Base-by-base conservation (phyloP, 1,140 invertebrate genomes). In the Grapholita molesta region DNA sequence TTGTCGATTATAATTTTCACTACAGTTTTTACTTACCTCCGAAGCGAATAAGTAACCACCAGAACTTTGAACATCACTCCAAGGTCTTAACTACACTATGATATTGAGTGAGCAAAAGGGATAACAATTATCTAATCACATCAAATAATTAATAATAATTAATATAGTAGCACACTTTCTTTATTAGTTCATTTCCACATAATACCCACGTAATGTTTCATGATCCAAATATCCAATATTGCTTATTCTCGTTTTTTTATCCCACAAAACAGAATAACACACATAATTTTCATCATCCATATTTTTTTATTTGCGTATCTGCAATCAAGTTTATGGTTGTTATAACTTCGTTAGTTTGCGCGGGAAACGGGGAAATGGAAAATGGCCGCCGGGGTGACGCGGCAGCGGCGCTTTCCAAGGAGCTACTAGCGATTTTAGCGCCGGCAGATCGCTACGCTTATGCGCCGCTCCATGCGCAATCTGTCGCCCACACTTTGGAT, bases 401-500 rank as follows among this genome's bases (percentile, higher is more conserved):
- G 68, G 55, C 69, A 69, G 68, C 76, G 71, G 57, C 75, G 81
- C 72, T 76, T 71, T 74, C 83, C 73, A 69, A 70, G 66, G 38
- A 66, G 66, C 68, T 77, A 85, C 81, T 85, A 85, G 79, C 74
- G 69, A 33, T 53, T 38, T 66, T 52, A 61, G 53, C 67, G 42
- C 55, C 65, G 55, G 21, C 64, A 32, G 53, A 68, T 28, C 68
- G 69, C 61, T 68, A 70, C 70, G 73, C 76, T 75, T 68, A 76
- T 83, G 83, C 83, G 83, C 80, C 71, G 72, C 69, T 6, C 70
- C 75, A 82, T 85, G 83, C 83, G 83, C 83, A 61, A 61, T 30
- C 25, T 61, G 55, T 61, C 55, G 55, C 55, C 55, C 25, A 61
- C 55, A 32, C 55, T 61, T 28, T 61, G 7, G 0, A 61, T 30